A percentile compares a stretch with the other conserved stretches of the same genome.
Evolutionary conservation across 2,113 vertebrate genomes (phyloP).

Genomic region (Tenrec ecaudatus): DNA sequence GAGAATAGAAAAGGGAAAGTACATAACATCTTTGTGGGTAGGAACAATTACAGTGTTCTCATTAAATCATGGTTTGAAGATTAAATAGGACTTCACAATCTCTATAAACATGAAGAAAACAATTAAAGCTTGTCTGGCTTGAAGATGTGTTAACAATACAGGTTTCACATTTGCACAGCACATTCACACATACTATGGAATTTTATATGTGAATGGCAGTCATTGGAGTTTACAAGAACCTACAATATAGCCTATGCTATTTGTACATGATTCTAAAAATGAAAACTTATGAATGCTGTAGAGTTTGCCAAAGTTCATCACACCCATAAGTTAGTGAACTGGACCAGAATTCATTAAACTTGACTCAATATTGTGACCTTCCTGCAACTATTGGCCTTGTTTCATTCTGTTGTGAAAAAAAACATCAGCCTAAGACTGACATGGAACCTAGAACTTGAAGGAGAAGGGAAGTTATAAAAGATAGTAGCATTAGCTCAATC

Average conservation of each 20-base stretch:
- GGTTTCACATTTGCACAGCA: neutral
- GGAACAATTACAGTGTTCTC: neutral
- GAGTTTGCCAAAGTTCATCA: neutral
- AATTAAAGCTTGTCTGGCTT: neutral
- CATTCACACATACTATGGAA: neutral
- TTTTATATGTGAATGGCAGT: neutral
- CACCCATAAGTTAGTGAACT: neutral
- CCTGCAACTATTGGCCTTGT: neutral
- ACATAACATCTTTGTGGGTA: neutral
- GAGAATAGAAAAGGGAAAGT: neutral
- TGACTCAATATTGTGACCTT: neutral
- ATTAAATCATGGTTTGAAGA: slow-evolving; percentile 38
- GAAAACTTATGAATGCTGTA: neutral
- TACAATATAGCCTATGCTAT: neutral
- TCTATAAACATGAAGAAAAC: neutral
- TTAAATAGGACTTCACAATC: neutral
- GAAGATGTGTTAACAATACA: neutral
- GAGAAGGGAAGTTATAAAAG: neutral
- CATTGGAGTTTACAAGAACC: neutral
- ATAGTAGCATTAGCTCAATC: neutral
- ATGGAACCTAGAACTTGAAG: neutral
- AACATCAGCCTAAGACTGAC: neutral
- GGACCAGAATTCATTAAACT: neutral
- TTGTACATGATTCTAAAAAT: neutral
- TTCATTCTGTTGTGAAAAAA: neutral